A percentile compares a stretch with the other conserved stretches of the same genome.
Evolutionary conservation across 2,797 vertebrate species (phyloP).

Genomic region (Crax fasciolata): DNA sequence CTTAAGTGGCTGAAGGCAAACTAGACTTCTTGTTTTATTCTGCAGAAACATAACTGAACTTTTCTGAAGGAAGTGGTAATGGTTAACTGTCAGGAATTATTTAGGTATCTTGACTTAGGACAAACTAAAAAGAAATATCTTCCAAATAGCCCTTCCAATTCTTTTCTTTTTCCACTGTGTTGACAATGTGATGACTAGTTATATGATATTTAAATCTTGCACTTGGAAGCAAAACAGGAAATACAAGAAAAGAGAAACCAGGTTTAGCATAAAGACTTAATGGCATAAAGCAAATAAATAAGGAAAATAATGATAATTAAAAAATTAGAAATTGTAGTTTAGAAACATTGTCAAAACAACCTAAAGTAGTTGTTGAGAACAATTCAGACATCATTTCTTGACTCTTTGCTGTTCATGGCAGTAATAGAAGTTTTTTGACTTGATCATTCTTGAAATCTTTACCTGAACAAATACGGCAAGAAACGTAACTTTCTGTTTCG

Average conservation of each 20-base stretch:
- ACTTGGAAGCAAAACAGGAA: not conserved
- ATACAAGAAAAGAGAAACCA: not conserved
- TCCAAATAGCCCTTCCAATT: not conserved
- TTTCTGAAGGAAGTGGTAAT: not conserved
- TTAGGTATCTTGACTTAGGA: not conserved
- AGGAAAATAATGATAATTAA: not conserved
- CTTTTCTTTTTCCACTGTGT: not conserved
- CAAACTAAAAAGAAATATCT: conserved; percentile 23
- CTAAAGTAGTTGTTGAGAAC: not conserved
- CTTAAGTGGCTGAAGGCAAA: not conserved
- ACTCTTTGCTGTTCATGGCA: not conserved
- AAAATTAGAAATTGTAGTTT: not conserved
- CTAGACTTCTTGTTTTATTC: conserved; percentile 9
- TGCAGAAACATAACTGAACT: not conserved
- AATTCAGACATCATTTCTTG: not conserved
- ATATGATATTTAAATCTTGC: not conserved
- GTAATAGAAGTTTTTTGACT: not conserved
- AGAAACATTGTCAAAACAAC: not conserved
- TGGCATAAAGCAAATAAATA: not conserved
- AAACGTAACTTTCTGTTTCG: not conserved
- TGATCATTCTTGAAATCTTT: not conserved
- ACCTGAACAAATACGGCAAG: not conserved
- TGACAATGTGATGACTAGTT: not conserved
- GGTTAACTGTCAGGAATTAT: not conserved
- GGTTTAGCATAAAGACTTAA: not conserved